phyloP scores from a whole-genome alignment of 2,888 invertebrate genomes.

The Leptogaster cylindrica region DNA sequence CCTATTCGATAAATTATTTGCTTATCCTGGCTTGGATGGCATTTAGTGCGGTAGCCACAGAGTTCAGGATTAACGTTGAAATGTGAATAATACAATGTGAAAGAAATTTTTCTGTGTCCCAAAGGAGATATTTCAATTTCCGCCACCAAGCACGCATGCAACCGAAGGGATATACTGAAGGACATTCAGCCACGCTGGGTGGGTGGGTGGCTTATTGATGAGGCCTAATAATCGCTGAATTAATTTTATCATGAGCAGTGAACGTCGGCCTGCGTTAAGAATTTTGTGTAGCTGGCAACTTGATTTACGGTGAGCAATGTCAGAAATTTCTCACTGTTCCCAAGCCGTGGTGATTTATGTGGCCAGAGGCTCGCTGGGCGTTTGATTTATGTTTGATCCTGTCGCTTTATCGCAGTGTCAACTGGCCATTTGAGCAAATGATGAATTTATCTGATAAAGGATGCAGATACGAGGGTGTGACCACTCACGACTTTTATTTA shows the following conservation, averaged over 20 bases:
- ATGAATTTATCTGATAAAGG: slow-evolving; percentile 32
- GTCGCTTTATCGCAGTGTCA: slow-evolving; percentile 20
- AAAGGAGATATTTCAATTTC: slow-evolving; percentile 32
- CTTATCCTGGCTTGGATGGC: slow-evolving; percentile 17
- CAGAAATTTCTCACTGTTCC: slow-evolving; percentile 30
- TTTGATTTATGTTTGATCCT: slow-evolving; percentile 31
- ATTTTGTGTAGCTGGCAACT: slow-evolving; percentile 20
- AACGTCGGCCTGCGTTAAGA: slow-evolving; percentile 16
- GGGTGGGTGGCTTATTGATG: slow-evolving; percentile 38
- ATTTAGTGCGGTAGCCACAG: slow-evolving; percentile 3
- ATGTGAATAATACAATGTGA: slow-evolving; percentile 27
- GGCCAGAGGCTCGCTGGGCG: slow-evolving; percentile 6
- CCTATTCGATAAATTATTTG: slow-evolving; percentile 35
- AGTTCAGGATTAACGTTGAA: slow-evolving; percentile 5
- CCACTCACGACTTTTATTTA: background rate
- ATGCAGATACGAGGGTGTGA: slow-evolving; percentile 21
- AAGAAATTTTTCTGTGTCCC: slow-evolving; percentile 9
- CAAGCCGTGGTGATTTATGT: slow-evolving; percentile 19
- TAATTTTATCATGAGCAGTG: slow-evolving; percentile 35
- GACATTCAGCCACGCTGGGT: background rate
- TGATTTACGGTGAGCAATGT: slow-evolving; percentile 37
- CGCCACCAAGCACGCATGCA: background rate
- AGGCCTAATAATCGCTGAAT: slow-evolving; percentile 37
- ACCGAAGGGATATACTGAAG: background rate
- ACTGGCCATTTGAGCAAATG: slow-evolving; percentile 30